phyloP scores from a whole-genome alignment of 2,113 vertebrate genomes.

The Hyla sarda region DNA sequence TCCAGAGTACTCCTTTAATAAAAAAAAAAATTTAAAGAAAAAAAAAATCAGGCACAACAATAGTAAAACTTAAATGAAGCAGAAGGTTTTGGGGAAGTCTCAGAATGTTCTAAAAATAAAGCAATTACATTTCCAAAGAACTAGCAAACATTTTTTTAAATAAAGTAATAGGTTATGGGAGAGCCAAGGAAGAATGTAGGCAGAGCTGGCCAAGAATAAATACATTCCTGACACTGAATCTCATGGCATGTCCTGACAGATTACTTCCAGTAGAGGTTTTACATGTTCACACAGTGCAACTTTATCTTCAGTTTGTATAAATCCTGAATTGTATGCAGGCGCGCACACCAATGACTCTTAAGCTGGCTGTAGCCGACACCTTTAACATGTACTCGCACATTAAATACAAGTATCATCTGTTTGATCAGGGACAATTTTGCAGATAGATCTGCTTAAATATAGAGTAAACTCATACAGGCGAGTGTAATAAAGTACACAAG shows the following conservation, averaged over 20 bases:
- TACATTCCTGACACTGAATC: neutral
- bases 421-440: neutral
- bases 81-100: neutral
- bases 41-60: neutral
- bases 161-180: neutral
- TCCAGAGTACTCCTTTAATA: no score
- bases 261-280: neutral
- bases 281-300: slow-evolving; percentile 7
- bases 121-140: neutral
- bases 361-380: neutral
- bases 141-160: neutral
- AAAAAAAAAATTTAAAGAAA: no score
- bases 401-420: neutral
- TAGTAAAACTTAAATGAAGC: neutral
- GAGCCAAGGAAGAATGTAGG: neutral
- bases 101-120: neutral
- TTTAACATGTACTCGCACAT: neutral
- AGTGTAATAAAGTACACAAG: neutral
- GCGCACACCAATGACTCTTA: neutral
- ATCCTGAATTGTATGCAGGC: neutral
- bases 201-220: neutral
- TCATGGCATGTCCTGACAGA: slow-evolving; percentile 17
- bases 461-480: neutral
- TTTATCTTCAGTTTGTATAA: neutral
- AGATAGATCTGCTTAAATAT: neutral